phyloP scores from a whole-genome alignment of 1,140 invertebrate species.

The roundworm (Caenorhabditis elegans) region DNA sequence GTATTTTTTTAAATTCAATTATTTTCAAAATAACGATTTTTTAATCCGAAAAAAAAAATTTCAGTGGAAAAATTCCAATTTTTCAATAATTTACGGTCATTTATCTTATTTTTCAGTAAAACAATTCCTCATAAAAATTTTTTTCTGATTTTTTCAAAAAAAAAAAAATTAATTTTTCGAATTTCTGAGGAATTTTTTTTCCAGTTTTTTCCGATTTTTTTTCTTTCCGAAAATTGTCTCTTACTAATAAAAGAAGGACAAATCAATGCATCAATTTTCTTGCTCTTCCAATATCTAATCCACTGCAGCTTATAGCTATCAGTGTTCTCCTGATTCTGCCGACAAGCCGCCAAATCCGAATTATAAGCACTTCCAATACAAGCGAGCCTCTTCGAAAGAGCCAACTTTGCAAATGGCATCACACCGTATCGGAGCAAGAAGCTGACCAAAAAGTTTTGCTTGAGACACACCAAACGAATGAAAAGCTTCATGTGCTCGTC shows the following conservation, averaged over 20 bases:
- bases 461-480: slow-evolving; percentile 48
- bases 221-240: neutral
- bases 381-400: neutral
- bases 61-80: no score
- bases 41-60: no score
- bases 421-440: neutral
- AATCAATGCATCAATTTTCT: slow-evolving; percentile 56
- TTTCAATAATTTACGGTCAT: no score
- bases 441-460: neutral
- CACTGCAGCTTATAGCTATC: slow-evolving; percentile 48
- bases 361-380: slow-evolving; percentile 1
- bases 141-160: no score
- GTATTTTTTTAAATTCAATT: no score
- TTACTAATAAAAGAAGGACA: slow-evolving; percentile 53
- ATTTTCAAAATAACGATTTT: no score
- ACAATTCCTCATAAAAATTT: no score
- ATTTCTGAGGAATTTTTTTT: no score
- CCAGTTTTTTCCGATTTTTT: no score
- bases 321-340: slow-evolving; percentile 12
- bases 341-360: neutral
- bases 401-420: neutral
- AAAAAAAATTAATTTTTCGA: no score
- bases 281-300: slow-evolving; percentile 52
- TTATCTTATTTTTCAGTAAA: no score
- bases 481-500: slow-evolving; percentile 58